phyloP scores from a whole-genome alignment of 2,888 invertebrate species.

The Cheiracanthium punctorium region DNA sequence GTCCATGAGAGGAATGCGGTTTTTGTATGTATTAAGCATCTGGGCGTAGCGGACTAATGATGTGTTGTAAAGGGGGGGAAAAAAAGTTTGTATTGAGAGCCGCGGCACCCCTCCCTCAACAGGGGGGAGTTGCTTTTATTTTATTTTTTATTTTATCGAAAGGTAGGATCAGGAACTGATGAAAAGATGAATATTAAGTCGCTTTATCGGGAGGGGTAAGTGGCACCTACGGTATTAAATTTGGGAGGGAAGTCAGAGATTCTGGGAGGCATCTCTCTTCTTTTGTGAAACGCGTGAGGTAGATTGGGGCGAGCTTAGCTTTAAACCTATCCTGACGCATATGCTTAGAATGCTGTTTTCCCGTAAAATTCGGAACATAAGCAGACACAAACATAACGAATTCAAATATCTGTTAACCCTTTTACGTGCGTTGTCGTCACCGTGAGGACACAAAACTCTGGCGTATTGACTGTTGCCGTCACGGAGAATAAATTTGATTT shows the following conservation, averaged over 20 bases:
- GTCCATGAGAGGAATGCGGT: slow-evolving; percentile 40
- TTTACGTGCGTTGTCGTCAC: no score
- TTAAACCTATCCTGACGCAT: no score
- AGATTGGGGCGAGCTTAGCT: no score
- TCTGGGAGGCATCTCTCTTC: background rate
- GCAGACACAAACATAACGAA: no score
- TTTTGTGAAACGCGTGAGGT: no score
- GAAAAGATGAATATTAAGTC: slow-evolving; percentile 60
- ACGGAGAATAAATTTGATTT: no score
- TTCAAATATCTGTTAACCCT: no score
- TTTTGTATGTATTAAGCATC: slow-evolving; percentile 64
- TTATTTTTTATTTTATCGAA: slow-evolving; percentile 24
- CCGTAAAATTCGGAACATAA: no score
- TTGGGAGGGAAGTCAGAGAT: background rate
- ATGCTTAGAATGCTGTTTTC: no score
- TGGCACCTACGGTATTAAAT: background rate
- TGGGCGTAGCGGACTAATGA: slow-evolving; percentile 60
- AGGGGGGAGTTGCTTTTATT: no score
- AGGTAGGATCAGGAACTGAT: slow-evolving; percentile 43
- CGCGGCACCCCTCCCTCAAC: background rate
- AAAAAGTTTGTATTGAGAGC: slow-evolving; percentile 43
- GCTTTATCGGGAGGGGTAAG: slow-evolving; percentile 9
- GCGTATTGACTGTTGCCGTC: no score
- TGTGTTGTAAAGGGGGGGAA: slow-evolving; percentile 19
- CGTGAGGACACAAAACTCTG: no score